phyloP scores from a whole-genome alignment of 2,888 invertebrate species.

The Stictocephala bisonia region DNA sequence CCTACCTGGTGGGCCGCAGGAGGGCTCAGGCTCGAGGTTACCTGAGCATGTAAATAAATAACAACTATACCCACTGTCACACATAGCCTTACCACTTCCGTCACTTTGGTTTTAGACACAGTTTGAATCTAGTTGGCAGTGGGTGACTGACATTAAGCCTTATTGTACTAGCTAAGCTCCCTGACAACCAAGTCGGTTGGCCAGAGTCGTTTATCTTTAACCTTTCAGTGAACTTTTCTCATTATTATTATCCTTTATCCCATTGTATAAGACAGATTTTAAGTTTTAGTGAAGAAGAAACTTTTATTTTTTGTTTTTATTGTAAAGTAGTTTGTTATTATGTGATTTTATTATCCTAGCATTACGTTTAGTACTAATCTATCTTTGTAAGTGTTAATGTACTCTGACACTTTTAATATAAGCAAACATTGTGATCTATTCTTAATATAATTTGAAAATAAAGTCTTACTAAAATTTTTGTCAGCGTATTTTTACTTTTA shows the following conservation, averaged over 20 bases:
- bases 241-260: conserved; percentile 12
- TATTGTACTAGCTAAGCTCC: no score
- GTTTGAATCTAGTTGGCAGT: no score
- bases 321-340: neutral
- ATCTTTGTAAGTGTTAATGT: neutral
- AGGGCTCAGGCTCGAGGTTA: conserved; percentile 87
- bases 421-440: conserved; percentile 41
- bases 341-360: neutral
- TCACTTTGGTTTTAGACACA: no score
- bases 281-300: neutral
- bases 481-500: no score
- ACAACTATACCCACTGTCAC: conserved; percentile 22
- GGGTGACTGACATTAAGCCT: conserved; percentile 18
- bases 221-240: no score
- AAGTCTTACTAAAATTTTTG: no score
- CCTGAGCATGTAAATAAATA: conserved; percentile 78
- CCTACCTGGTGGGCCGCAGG: conserved; percentile 92
- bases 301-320: neutral
- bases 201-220: no score
- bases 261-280: neutral
- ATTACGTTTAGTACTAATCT: neutral
- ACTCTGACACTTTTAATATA: conserved; percentile 8
- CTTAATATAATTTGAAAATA: no score
- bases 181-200: no score
- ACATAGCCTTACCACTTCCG: neutral